Percentiles rank a stretch among this genome's conserved stretches.
Conservation (phyloP, 1,140 invertebrate species). For the Drosophila arizonae region DNA sequence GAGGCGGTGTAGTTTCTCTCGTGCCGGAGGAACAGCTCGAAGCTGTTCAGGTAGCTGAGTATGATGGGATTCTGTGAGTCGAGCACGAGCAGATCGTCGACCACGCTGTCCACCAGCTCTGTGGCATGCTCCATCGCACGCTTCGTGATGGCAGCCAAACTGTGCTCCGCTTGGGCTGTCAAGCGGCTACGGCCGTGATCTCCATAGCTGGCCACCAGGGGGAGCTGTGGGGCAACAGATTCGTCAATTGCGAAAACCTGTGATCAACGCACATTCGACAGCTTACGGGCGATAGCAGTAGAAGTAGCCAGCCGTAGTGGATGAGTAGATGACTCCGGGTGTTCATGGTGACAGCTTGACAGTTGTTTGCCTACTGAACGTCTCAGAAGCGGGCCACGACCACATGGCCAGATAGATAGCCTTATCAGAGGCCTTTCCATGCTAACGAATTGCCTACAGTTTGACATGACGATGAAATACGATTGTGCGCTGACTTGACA, state of each 20-base stretch:
- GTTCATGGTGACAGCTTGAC: slow-evolving; percentile 43
- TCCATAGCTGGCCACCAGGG: slow-evolving; percentile 20
- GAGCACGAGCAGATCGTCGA: slow-evolving; percentile 60
- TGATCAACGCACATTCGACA: neutral
- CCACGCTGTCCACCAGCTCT: slow-evolving; percentile 55
- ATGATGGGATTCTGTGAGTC: slow-evolving; percentile 56
- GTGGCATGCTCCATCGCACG: slow-evolving; percentile 49
- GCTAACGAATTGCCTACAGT: slow-evolving; percentile 21
- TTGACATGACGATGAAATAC: slow-evolving; percentile 30
- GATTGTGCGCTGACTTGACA: slow-evolving; percentile 1
- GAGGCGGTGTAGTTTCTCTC: slow-evolving; percentile 36
- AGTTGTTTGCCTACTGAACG: slow-evolving; percentile 49
- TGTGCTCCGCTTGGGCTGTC: slow-evolving; percentile 54
- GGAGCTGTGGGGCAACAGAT: neutral
- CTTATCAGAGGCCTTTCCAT: slow-evolving; percentile 28
- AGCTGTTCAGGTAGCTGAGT: slow-evolving; percentile 38
- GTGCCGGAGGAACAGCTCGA: slow-evolving; percentile 43
- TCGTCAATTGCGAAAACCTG: neutral
- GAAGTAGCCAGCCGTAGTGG: neutral
- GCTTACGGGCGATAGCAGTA: slow-evolving; percentile 29
- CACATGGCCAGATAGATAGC: slow-evolving; percentile 28
- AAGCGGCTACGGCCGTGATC: slow-evolving; percentile 49
- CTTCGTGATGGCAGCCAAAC: slow-evolving; percentile 37
- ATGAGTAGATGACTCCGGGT: neutral
- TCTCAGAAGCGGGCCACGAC: neutral